Percentiles rank a stretch among this genome's conserved stretches.
phyloP scores from a whole-genome alignment of 2,797 vertebrate species.

The Macropus fuliginosus region DNA sequence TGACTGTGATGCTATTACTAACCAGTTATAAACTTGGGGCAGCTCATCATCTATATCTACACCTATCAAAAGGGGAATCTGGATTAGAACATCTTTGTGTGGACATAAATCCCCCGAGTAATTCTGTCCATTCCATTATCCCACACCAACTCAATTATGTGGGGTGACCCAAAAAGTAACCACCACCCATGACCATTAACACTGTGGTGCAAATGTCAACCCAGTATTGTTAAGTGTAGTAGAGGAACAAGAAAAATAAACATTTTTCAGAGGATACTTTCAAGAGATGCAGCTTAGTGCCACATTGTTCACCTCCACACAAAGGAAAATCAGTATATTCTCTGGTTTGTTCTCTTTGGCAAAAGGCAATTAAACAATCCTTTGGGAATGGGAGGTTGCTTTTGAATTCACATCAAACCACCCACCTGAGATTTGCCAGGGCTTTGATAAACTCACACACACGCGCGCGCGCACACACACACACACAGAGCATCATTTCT shows the following conservation, averaged over 20 bases:
- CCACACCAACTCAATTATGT: background rate
- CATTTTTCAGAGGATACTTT: constrained; percentile 46
- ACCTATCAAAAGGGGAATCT: background rate
- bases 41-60: background rate
- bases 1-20: background rate
- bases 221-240: background rate
- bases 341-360: constrained; percentile 69
- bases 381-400: constrained; percentile 60
- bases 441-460: constrained; percentile 73
- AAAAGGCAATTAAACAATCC: constrained; percentile 69
- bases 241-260: background rate
- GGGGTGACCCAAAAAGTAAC: background rate
- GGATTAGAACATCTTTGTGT: background rate
- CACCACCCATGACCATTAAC: background rate
- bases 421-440: constrained; percentile 54
- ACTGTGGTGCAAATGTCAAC: constrained; percentile 11
- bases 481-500: constrained; percentile 39
- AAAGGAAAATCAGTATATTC: constrained; percentile 49
- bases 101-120: background rate
- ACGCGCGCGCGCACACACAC: no score
- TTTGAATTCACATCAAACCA: constrained; percentile 80
- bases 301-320: constrained; percentile 23
- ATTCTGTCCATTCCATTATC: background rate
- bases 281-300: constrained; percentile 56
- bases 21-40: background rate